Base-by-base conservation (phyloP, 2,113 vertebrate species). In the Puma concolor region DNA sequence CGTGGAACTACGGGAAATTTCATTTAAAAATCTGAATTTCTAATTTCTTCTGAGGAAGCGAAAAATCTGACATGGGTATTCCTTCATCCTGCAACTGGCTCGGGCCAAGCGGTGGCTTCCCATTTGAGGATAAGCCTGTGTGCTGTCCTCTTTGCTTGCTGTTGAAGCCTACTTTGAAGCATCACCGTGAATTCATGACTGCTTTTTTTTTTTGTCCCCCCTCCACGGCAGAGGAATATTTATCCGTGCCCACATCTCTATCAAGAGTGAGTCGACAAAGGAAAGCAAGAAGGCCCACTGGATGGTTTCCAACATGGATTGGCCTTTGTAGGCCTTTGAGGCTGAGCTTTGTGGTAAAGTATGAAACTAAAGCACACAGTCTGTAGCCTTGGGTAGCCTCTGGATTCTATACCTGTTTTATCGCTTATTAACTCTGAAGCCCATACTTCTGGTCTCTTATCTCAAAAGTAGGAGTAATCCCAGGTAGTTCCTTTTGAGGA, bases 401-500 rank as follows among this genome's bases (percentile, higher is more conserved):
- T 44, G 76, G 48, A 29, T 84, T 63, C 63, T 72, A 41, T 63
- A 66, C 21, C 36, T 21, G 52, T 19, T 29, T 76, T 29, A 86
- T 92, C 50, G 7, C 21, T 83, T 92, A 80, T 63, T 76, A 66
- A 38, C 54, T 36, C 4, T 44, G 71, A 80, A 67, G 60, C 29
- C 8, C 10, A n/a, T 50, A 11, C 60, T 57, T 77, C 29, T 33
- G 12, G 64, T 64, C 48, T 88, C 86, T 91, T 23, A 93, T 72
- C 36, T 77, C 57, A 50, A n/a, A 88, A 44, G 8, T 6, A 21
- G 23, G 88, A 91, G 25, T 60, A 86, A 94, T 82, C 50, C 9
- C 41, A 81, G 14, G 63, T 44, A 92, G 25, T 54, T 82, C 94
- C 29, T 94, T 94, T 92, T 66, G 72, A 72, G 48, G 67, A 87